Base-by-base conservation (phyloP, 2,797 vertebrate genomes). In the Megalops cyprinoides region DNA sequence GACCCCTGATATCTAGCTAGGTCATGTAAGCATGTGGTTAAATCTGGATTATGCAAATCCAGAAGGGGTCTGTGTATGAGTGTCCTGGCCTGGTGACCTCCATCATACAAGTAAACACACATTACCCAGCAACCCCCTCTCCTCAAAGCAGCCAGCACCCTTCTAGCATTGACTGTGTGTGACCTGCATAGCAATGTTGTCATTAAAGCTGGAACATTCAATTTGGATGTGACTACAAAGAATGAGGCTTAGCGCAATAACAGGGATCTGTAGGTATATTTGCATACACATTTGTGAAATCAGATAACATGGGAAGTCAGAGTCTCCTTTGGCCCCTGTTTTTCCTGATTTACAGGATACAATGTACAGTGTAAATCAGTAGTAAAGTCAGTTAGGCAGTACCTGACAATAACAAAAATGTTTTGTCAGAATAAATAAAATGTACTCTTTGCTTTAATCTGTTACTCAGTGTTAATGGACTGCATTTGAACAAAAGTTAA, bases 1-100 rank as follows among this genome's bases (percentile, higher is more conserved):
- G 18, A 77, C 81, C 79, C 79, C 82, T 84, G 69, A 56, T 31
- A 82, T 39, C 73, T 75, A 65, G 80, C 74, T 46, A 2, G 39
- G 34, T 14, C 37, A 69, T 28, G 9, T 48, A 51, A 31, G 51
- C 67, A 74, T 82, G 44, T 42, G 69, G 73, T 77, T 77, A 83
- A 83, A 71, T 60, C 77, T 73, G 73, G 80, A 84, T 84, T 85
- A 84, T 85, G 80, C 78, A 79, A 84, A 86, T 85, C 78, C 56
- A 80, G 9, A 80, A 86, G 74, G 81, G 80, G 79, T 74, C 65
- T 76, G 80, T 83, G 25, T 76, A 51, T 39, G 83, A 67, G 82
- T 18, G 23, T 67, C 74, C 53, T 39, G 12, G 74, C 79, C 73
- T 82, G 58, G 67, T 84, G 84, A 87, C 82, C 85, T 23, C 67